Evolutionary conservation across 2,113 vertebrate species (phyloP), one percentile per base, ranked within the genome.

Genomic region (Stegastes partitus): DNA sequence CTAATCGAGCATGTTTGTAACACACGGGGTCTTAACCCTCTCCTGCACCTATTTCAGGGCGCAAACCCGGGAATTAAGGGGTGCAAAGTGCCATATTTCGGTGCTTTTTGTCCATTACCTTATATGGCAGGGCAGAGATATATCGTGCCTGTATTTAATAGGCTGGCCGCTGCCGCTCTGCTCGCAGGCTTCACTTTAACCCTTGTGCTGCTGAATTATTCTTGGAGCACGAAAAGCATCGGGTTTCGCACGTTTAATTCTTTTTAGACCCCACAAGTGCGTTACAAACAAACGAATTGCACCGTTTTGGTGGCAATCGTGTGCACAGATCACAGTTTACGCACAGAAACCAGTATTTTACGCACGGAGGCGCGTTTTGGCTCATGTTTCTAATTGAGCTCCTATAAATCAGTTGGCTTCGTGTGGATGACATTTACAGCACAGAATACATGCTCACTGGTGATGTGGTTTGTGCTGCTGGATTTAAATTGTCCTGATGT

Each of bases 111-210:
- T 89, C 84, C 86, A 93, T 95, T 91, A 74, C 95, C 95, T 91
- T 95, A 95, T 95, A 95, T 91, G 95, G 95, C 91, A 89, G 85
- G 91, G 92, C 91, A 92, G 92, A 75, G 91, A 87, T 91, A 86
- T 80, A 84, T 91, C 93, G 93, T 92, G 92, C 93, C 84, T 79
- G 92, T 67, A 21, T 87, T 67, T 86, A 87, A 94, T 93, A 91
- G 92, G 92, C 89, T 93, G 91, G 86, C 76, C 70, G 93, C 93
- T 93, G 90, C 90, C 84, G 90, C 90, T 92, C 91, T 86, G 87
- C 83, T 68, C 25, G 15, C n/a, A 82, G 79, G 81, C 86, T 91
- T 59, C 83, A 0, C 62, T 88, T 94, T 95, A 95, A 95, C 94
- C 94, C 93, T 91, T 94, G 18, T 74, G 74, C 0, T 92, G 92